phyloP scores from a whole-genome alignment of 2,888 invertebrate species.

The Galerucella pusilla region DNA sequence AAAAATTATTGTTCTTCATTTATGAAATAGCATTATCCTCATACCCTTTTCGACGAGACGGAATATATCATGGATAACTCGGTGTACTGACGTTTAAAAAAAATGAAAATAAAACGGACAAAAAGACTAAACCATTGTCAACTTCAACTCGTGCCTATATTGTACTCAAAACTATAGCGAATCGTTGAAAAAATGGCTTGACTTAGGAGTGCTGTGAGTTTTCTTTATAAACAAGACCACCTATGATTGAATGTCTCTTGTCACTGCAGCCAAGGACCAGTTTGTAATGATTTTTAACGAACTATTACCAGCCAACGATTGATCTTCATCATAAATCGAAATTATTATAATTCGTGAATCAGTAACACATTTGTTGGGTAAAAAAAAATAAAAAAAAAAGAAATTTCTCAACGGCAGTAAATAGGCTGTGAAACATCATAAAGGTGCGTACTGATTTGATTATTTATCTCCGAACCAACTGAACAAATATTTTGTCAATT shows the following conservation, averaged over 20 bases:
- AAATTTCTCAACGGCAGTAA: no score
- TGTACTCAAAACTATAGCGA: slow-evolving; percentile 53
- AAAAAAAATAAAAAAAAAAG: no score
- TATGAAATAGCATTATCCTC: slow-evolving; percentile 31
- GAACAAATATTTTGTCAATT: no score
- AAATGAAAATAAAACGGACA: slow-evolving; percentile 44
- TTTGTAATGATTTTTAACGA: slow-evolving; percentile 5
- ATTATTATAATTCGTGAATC: no score
- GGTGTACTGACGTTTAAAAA: slow-evolving; percentile 42
- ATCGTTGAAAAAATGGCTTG: slow-evolving; percentile 54
- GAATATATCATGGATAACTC: slow-evolving; percentile 43
- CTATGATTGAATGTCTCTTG: slow-evolving; percentile 51
- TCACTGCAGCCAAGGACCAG: not conserved
- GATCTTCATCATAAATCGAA: not conserved
- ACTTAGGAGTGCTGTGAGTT: slow-evolving; percentile 54
- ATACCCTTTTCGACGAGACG: slow-evolving; percentile 35
- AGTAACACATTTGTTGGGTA: no score
- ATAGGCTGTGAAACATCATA: no score
- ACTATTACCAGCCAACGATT: not conserved
- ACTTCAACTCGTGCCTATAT: slow-evolving; percentile 53
- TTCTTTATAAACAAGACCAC: slow-evolving; percentile 54
- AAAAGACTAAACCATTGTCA: slow-evolving; percentile 57
- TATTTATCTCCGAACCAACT: no score
- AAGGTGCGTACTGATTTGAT: no score
- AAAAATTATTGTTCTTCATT: slow-evolving; percentile 14